These are phyloP conservation scores for Aphidius ervi DNA, from an alignment of 1,140 invertebrate genomes.

Conservation along the genomic window DNA sequence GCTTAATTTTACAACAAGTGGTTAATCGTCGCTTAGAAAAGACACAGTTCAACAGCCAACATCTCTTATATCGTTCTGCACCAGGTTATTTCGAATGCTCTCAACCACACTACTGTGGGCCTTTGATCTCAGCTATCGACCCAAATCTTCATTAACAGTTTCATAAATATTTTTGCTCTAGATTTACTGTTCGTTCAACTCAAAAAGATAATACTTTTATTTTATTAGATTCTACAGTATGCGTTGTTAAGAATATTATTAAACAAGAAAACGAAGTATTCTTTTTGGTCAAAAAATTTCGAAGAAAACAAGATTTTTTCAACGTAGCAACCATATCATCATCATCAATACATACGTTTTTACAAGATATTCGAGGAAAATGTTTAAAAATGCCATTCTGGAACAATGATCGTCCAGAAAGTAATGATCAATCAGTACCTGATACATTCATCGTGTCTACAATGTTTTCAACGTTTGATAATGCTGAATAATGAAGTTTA, in stretches of 20 bases:
- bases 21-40: conserved; percentile 5
- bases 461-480: too few species aligned
- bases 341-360: not conserved
- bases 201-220: not conserved
- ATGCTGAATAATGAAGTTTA: too few species aligned
- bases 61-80: not conserved
- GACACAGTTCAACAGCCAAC: not conserved
- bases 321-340: conserved; percentile 8
- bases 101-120: not conserved
- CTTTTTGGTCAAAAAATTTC: not conserved
- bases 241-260: not conserved
- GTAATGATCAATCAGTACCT: too few species aligned
- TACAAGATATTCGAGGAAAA: too few species aligned
- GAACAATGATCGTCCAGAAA: too few species aligned
- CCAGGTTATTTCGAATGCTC: not conserved
- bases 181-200: not conserved
- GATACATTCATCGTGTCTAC: too few species aligned
- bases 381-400: too few species aligned
- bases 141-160: too few species aligned
- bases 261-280: not conserved
- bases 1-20: conserved; percentile 26
- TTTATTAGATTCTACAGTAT: not conserved
- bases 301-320: conserved; percentile 10
- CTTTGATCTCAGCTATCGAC: too few species aligned
- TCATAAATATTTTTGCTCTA: too few species aligned